These are phyloP conservation scores for Madoqua kirkii DNA, from an alignment of 2,113 vertebrate genomes.

Conservation along the genomic window DNA sequence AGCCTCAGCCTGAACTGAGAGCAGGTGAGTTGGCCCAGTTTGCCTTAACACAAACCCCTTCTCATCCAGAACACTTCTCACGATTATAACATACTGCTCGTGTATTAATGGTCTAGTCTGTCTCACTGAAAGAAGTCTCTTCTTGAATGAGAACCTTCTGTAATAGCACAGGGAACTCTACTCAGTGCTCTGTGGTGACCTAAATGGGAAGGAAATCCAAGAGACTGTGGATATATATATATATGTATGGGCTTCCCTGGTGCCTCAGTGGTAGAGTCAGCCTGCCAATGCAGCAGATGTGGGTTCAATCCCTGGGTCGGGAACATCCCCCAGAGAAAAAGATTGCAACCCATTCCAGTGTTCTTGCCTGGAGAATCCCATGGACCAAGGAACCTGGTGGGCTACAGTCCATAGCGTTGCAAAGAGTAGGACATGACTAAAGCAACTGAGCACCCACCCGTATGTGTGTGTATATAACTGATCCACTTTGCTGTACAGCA, in stretches of 20 bases:
- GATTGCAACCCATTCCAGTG: not conserved
- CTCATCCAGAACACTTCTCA: not conserved
- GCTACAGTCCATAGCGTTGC: not conserved
- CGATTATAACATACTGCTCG: not conserved
- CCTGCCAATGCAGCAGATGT: not conserved
- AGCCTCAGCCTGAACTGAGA: not conserved
- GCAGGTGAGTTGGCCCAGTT: not conserved
- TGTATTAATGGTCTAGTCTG: not conserved
- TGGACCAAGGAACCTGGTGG: not conserved
- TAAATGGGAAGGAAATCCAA: not conserved
- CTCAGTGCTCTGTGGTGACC: not conserved
- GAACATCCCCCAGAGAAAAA: not conserved
- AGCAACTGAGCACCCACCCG: not conserved
- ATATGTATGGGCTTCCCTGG: not conserved
- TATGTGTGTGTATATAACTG: not conserved
- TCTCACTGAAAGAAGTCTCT: not conserved
- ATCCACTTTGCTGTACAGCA: not conserved
- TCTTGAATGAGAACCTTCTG: not conserved
- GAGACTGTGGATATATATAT: not conserved
- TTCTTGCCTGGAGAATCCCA: not conserved
- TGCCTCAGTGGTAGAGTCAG: not conserved
- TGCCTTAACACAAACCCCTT: not conserved
- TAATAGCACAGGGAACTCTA: not conserved
- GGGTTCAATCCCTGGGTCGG: not conserved
- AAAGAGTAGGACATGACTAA: not conserved